These are phyloP conservation scores for Bicyclus anynana DNA, from an alignment of 1,140 invertebrate genomes.

Conservation along the genomic window DNA sequence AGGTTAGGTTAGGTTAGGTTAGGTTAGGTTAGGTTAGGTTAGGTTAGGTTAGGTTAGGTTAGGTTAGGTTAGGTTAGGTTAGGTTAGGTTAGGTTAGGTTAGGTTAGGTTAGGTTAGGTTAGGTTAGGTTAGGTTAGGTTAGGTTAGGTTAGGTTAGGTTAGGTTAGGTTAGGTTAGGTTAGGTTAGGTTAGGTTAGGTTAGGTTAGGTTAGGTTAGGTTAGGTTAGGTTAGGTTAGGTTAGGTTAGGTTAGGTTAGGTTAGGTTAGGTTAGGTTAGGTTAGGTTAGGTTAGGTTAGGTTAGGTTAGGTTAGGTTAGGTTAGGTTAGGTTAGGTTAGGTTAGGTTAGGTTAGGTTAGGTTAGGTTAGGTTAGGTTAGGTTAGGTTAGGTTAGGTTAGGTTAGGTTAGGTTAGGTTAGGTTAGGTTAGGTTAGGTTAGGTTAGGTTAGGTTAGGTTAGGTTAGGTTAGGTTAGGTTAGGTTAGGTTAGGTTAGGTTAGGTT, in stretches of 20 bases:
- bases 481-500: slow-evolving; percentile 14
- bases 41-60: slow-evolving; percentile 3
- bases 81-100: slow-evolving; percentile 3
- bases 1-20: slow-evolving; percentile 3
- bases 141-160: slow-evolving; percentile 4
- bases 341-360: slow-evolving; percentile 33
- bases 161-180: background rate
- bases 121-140: slow-evolving; percentile 15
- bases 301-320: slow-evolving; percentile 25
- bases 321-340: slow-evolving; percentile 37
- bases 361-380: slow-evolving; percentile 38
- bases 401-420: slow-evolving; percentile 15
- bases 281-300: slow-evolving; percentile 20
- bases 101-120: background rate
- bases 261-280: slow-evolving; percentile 9
- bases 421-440: slow-evolving; percentile 15
- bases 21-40: slow-evolving; percentile 3
- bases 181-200: slow-evolving; percentile 10
- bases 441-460: slow-evolving; percentile 15
- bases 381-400: slow-evolving; percentile 30
- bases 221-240: slow-evolving; percentile 11
- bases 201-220: slow-evolving; percentile 10
- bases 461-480: slow-evolving; percentile 14
- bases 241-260: slow-evolving; percentile 8
- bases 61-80: slow-evolving; percentile 3